Conservation (phyloP, 2,113 vertebrate genomes). For the Dendropsophus ebraccatus region DNA sequence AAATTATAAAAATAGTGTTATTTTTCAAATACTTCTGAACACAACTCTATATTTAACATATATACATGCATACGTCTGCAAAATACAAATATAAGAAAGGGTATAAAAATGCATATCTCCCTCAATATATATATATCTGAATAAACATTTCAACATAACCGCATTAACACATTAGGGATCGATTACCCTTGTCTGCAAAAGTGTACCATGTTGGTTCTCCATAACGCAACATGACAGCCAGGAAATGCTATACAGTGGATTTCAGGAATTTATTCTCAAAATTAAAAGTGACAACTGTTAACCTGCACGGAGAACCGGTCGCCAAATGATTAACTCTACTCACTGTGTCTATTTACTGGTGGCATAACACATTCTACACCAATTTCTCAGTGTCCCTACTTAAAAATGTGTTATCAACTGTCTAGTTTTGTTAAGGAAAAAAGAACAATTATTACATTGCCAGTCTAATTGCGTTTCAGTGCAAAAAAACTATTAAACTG, state of each 20-base stretch:
- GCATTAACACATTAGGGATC: constrained; percentile 7
- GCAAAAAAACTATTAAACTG: constrained; percentile 41
- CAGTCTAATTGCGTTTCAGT: constrained; percentile 49
- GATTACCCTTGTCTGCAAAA: constrained; percentile 36
- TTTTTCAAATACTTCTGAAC: too few species aligned
- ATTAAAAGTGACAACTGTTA: constrained; percentile 60
- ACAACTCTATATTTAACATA: too few species aligned
- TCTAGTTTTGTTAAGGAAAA: constrained; percentile 46
- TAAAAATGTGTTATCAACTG: constrained; percentile 54
- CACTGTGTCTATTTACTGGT: constrained; percentile 50
- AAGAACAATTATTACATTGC: constrained; percentile 47
- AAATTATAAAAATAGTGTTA: too few species aligned
- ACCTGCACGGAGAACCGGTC: constrained; percentile 54
- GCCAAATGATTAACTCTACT: constrained; percentile 57
- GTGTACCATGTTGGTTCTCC: constrained; percentile 11
- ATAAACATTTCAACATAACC: neutral
- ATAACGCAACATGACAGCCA: constrained; percentile 41
- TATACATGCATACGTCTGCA: too few species aligned
- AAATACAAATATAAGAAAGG: neutral
- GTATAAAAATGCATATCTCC: neutral
- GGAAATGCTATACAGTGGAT: constrained; percentile 23
- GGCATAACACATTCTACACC: constrained; percentile 54
- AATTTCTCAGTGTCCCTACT: constrained; percentile 52
- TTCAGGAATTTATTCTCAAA: constrained; percentile 55
- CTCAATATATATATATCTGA: neutral